These are phyloP conservation scores for Athene cunicularia DNA, from an alignment of 2,113 vertebrate species.

Conservation along the genomic window DNA sequence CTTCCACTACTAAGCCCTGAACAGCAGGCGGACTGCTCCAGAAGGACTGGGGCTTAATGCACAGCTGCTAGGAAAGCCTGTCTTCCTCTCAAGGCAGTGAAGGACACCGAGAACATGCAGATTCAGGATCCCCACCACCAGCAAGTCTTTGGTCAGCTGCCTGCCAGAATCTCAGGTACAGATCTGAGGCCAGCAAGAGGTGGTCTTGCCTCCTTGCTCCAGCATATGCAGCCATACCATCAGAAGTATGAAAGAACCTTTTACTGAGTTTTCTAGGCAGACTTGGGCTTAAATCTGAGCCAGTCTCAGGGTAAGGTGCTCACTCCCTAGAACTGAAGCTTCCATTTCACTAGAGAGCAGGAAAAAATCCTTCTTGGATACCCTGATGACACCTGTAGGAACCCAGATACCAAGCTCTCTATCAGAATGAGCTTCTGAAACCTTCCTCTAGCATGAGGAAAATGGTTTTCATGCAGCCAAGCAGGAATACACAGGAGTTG, in stretches of 20 bases:
- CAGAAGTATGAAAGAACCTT: not conserved
- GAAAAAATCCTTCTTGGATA: not conserved
- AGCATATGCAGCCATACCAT: not conserved
- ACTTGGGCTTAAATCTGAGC: not conserved
- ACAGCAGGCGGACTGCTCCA: not conserved
- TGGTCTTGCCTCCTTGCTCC: not conserved
- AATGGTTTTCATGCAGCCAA: not conserved
- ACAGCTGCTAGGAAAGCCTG: not conserved
- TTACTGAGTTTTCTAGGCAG: not conserved
- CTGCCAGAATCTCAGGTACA: not conserved
- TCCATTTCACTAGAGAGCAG: not conserved
- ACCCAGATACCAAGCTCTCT: not conserved
- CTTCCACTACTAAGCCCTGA: not conserved
- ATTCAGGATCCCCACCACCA: not conserved
- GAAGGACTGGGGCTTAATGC: not conserved
- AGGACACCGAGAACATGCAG: fast-evolving
- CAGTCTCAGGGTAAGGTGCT: not conserved
- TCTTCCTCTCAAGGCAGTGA: not conserved
- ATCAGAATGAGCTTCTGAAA: not conserved
- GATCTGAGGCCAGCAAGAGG: not conserved
- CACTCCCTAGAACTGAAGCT: not conserved
- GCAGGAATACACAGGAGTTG: not conserved
- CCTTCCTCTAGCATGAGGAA: not conserved
- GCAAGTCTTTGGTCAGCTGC: not conserved
- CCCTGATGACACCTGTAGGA: not conserved